A percentile compares a stretch with the other conserved stretches of the same genome.
Conservation (phyloP, 2,888 invertebrate genomes). For the Sipha maydis region DNA sequence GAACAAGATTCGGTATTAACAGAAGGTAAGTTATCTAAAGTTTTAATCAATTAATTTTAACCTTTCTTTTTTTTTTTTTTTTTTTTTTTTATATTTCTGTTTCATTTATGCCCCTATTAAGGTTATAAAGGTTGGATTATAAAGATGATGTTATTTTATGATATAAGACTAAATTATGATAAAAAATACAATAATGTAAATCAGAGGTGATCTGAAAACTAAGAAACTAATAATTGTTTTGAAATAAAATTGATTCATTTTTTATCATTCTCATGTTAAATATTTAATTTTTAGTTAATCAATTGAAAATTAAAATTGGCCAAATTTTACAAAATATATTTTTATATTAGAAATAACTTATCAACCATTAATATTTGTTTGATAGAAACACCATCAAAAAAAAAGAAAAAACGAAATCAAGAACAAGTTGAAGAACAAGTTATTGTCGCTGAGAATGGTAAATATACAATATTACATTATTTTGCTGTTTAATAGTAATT, state of each 20-base stretch:
- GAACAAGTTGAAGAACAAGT: constrained; percentile 24
- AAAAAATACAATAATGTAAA: too few relatives aligned
- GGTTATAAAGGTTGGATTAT: too few relatives aligned
- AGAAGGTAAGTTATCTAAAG: neutral
- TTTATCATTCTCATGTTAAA: too few relatives aligned
- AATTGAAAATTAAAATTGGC: neutral
- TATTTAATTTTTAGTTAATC: neutral
- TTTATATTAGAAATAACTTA: neutral
- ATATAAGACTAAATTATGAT: too few relatives aligned
- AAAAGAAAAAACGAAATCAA: constrained; percentile 63
- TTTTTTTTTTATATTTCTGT: too few relatives aligned
- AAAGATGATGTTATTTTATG: too few relatives aligned
- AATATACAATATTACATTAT: neutral
- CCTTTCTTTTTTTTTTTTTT: too few relatives aligned
- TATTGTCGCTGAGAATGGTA: neutral
- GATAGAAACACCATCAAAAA: constrained; percentile 58
- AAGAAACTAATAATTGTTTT: too few relatives aligned
- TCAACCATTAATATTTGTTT: neutral
- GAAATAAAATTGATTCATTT: too few relatives aligned
- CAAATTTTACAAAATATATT: neutral
- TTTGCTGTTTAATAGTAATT: neutral
- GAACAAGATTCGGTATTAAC: constrained; percentile 49
- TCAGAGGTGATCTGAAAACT: too few relatives aligned
- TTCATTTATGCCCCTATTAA: too few relatives aligned
- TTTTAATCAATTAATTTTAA: too few relatives aligned